A percentile compares a stretch with the other conserved stretches of the same genome.
Conservation (phyloP, 1,140 invertebrate species). For the Meloidogyne exigua region DNA sequence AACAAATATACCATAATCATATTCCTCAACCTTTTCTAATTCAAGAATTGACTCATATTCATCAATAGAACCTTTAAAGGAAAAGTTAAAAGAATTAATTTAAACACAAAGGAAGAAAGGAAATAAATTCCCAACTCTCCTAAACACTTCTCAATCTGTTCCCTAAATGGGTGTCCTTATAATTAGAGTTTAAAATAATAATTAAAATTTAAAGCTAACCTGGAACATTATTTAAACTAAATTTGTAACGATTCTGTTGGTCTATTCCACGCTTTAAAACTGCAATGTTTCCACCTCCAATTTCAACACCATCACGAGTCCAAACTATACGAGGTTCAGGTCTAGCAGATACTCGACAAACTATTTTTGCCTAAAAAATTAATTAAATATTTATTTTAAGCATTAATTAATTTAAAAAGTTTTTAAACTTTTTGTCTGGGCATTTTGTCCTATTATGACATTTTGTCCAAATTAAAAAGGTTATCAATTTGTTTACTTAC, state of each 20-base stretch:
- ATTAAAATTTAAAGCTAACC: not conserved
- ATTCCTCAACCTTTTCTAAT: conserved; percentile 34
- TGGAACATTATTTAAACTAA: not conserved
- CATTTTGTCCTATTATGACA: too few species aligned
- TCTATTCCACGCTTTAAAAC: not conserved
- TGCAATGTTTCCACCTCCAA: conserved; percentile 16
- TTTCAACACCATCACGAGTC: conserved; percentile 38
- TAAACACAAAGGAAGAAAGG: too few species aligned
- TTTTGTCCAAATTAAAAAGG: too few species aligned
- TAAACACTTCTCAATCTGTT: too few species aligned
- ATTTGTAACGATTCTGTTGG: conserved; percentile 1
- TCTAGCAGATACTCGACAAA: conserved; percentile 44
- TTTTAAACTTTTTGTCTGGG: too few species aligned
- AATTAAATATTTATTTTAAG: too few species aligned
- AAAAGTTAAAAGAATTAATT: too few species aligned
- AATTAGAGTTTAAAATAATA: too few species aligned
- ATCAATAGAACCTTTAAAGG: conserved; percentile 13
- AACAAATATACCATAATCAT: conserved; percentile 39
- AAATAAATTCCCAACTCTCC: too few species aligned
- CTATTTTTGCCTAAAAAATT: conserved; percentile 34
- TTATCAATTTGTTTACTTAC: conserved; percentile 24
- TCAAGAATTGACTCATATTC: conserved; percentile 47
- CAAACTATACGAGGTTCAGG: conserved; percentile 46
- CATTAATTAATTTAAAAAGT: too few species aligned
- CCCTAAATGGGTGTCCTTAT: too few species aligned